Percentiles rank a stretch among this genome's conserved stretches.
Conservation (phyloP, 1,140 invertebrate species). For the Helicoverpa armigera region DNA sequence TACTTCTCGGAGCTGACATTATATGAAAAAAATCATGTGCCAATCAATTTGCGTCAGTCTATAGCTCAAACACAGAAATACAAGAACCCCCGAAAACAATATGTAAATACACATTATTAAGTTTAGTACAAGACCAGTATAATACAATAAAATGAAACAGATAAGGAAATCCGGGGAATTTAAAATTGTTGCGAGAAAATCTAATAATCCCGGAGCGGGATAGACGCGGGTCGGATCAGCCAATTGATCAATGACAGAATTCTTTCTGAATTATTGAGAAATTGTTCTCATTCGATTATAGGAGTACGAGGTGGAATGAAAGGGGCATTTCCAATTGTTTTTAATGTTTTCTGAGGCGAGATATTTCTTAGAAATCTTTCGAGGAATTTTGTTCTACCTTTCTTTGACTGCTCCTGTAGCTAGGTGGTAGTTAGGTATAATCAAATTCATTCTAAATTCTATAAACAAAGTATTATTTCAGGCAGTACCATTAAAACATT, state of each 20-base stretch:
- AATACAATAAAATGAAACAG: conserved; percentile 48
- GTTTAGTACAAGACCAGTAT: conserved; percentile 37
- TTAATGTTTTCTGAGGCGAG: conserved; percentile 6
- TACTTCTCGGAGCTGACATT: too few species aligned
- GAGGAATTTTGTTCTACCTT: neutral
- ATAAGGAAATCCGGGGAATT: conserved; percentile 49
- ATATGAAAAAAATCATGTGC: too few species aligned
- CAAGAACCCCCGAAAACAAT: conserved; percentile 20
- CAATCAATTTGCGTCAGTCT: neutral
- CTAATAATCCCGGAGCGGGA: conserved; percentile 51
- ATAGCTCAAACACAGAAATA: neutral
- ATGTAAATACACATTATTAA: conserved; percentile 42
- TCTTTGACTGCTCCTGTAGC: too few species aligned
- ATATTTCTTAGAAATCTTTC: neutral
- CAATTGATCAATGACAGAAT: conserved; percentile 58
- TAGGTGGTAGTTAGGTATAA: too few species aligned
- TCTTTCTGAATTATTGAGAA: conserved; percentile 52
- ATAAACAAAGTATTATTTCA: too few species aligned
- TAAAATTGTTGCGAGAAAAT: conserved; percentile 54
- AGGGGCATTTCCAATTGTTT: conserved; percentile 30
- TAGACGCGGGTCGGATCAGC: conserved; percentile 48
- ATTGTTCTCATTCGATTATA: conserved; percentile 50
- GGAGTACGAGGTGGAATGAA: conserved; percentile 5
- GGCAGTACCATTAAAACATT: neutral
- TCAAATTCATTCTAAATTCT: too few species aligned